Evolutionary conservation across 2,888 invertebrate genomes (phyloP).

Genomic region (Limnephilus rhombicus): DNA sequence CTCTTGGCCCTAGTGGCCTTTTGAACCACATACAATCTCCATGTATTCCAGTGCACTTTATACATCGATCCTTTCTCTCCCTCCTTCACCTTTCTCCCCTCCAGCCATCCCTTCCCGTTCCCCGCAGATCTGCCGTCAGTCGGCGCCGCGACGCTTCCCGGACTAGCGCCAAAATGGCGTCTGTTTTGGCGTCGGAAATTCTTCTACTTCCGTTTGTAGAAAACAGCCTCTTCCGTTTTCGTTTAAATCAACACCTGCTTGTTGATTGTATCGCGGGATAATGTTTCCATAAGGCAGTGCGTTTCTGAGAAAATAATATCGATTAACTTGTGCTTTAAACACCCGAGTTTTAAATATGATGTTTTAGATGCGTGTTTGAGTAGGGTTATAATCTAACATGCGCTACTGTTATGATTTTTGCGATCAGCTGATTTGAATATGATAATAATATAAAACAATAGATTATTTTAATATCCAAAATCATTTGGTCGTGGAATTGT

Average conservation of each 20-base stretch:
- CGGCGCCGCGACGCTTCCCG: constrained; percentile 24
- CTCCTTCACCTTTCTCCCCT: background rate
- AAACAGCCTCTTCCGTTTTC: constrained; percentile 6
- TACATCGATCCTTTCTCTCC: constrained; percentile 14
- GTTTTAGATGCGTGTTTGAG: background rate
- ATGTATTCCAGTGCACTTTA: constrained; percentile 13
- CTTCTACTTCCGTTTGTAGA: background rate
- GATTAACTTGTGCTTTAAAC: background rate
- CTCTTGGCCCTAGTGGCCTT: background rate
- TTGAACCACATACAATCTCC: background rate
- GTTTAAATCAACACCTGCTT: constrained; percentile 13
- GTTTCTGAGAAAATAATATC: background rate
- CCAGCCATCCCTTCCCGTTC: background rate
- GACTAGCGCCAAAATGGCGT: constrained; percentile 17
- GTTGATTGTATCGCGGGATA: background rate
- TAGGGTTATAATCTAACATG: background rate
- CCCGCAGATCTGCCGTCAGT: constrained; percentile 3
- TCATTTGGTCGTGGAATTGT: too few species aligned
- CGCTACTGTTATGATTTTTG: background rate
- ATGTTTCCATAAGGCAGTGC: background rate
- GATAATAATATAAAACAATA: background rate
- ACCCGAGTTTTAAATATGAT: background rate
- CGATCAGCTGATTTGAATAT: background rate
- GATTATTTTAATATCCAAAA: background rate
- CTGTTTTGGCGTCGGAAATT: constrained; percentile 14